A percentile compares a stretch with the other conserved stretches of the same genome.
These are phyloP conservation scores for Tenualosa ilisha DNA, from an alignment of 2,797 vertebrate genomes.

Conservation along the genomic window DNA sequence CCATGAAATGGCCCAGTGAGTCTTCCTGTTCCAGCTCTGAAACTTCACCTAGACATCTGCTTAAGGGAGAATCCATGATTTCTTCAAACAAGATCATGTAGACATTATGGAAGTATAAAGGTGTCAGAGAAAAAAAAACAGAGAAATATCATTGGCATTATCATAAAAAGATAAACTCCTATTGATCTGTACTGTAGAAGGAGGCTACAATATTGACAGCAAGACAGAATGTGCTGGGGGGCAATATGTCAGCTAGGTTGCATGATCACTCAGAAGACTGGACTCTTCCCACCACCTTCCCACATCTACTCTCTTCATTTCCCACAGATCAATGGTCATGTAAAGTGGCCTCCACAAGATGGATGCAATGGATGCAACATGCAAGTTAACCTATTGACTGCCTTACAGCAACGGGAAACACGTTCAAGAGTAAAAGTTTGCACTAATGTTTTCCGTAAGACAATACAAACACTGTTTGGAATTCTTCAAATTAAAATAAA, in stretches of 20 bases:
- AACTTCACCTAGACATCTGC: slow-evolving; percentile 69
- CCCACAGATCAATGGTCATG: slow-evolving; percentile 97
- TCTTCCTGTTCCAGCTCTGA: slow-evolving; percentile 11
- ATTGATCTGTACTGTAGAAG: slow-evolving; percentile 92
- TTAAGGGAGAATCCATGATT: slow-evolving; percentile 16
- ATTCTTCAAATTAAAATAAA: not conserved
- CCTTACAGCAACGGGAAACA: slow-evolving; percentile 19
- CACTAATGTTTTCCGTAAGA: not conserved
- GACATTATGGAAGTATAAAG: slow-evolving; percentile 76
- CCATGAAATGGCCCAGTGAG: slow-evolving; percentile 70
- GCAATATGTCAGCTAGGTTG: slow-evolving; percentile 93
- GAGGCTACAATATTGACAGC: slow-evolving; percentile 93
- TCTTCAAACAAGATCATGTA: slow-evolving; percentile 51
- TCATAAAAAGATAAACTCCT: slow-evolving; percentile 91
- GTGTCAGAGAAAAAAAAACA: not conserved
- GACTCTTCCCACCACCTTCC: not conserved
- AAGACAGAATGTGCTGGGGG: slow-evolving; percentile 91
- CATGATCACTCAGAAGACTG: slow-evolving; percentile 37
- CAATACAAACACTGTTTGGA: not conserved
- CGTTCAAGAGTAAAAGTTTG: not conserved
- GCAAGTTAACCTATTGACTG: slow-evolving; percentile 77
- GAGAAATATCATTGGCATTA: slow-evolving; percentile 66
- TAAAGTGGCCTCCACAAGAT: slow-evolving; percentile 83
- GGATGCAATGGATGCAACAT: slow-evolving; percentile 76
- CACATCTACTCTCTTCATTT: slow-evolving; percentile 87